These are phyloP conservation scores for Drosophila atripex DNA, from an alignment of 2,888 invertebrate species.

Conservation along the genomic window DNA sequence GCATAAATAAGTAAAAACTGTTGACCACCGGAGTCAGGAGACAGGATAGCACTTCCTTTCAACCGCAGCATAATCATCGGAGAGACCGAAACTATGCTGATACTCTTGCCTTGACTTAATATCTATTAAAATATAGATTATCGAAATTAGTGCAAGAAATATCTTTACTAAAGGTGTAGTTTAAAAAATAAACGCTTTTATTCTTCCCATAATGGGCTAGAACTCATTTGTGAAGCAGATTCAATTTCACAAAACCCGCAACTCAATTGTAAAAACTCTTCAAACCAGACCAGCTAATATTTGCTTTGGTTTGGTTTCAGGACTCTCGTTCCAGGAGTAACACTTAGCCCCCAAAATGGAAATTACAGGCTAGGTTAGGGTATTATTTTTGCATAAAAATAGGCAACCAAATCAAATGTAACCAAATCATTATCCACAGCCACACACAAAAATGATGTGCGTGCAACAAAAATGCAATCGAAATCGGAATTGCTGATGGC, in stretches of 20 bases:
- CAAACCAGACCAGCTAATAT: conserved; percentile 1
- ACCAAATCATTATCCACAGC: conserved; percentile 56
- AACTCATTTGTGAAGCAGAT: background rate
- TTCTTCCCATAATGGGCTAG: background rate
- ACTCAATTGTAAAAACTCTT: background rate
- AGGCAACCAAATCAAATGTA: conserved; percentile 61
- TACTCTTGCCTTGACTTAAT: background rate
- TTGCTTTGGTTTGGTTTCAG: too few species aligned
- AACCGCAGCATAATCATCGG: conserved; percentile 52
- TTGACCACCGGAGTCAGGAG: conserved; percentile 51
- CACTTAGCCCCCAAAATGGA: background rate
- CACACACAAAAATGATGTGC: conserved; percentile 65
- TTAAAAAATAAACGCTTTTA: background rate
- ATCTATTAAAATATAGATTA: background rate
- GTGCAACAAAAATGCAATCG: conserved; percentile 69
- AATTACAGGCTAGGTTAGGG: conserved; percentile 22
- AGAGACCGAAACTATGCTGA: conserved; percentile 17
- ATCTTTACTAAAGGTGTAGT: background rate
- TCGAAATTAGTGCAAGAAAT: too few species aligned
- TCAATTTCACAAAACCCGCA: background rate
- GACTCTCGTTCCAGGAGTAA: background rate
- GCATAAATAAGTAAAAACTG: conserved; percentile 56
- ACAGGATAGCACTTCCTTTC: conserved; percentile 66
- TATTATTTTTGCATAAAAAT: conserved; percentile 38
- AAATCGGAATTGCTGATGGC: conserved; percentile 56